Evolutionary conservation across 2,797 vertebrate species (phyloP).

Genomic region (Oreortyx pictus): DNA sequence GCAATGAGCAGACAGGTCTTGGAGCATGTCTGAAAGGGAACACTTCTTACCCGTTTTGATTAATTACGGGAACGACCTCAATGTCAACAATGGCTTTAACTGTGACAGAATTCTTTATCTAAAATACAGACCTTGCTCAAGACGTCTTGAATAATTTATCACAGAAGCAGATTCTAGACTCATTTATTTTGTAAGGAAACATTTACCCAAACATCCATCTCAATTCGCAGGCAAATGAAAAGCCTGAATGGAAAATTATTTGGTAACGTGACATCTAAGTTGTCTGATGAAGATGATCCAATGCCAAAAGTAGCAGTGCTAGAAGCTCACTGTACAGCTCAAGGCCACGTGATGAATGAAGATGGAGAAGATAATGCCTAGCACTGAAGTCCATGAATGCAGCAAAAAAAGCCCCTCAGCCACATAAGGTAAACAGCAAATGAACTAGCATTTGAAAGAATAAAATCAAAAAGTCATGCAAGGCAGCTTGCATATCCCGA

Average conservation of each 20-base stretch:
- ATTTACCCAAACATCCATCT: not conserved
- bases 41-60: rapidly evolving
- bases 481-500: not conserved
- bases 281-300: not conserved
- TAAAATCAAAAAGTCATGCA: not conserved
- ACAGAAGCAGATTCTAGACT: not conserved
- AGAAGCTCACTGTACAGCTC: not conserved
- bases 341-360: not conserved
- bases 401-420: not conserved
- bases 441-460: not conserved
- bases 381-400: not conserved
- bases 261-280: not conserved
- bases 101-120: not conserved
- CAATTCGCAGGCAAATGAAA: not conserved
- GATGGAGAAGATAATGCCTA: not conserved
- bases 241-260: not conserved
- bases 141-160: not conserved
- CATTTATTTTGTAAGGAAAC: not conserved
- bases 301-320: not conserved
- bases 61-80: not conserved
- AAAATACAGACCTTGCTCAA: not conserved
- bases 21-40: not conserved
- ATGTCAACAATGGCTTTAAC: not conserved
- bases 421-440: not conserved
- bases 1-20: not conserved